These are phyloP conservation scores for Phyllostomus discolor DNA, from an alignment of 2,113 vertebrate species.

Conservation along the genomic window DNA sequence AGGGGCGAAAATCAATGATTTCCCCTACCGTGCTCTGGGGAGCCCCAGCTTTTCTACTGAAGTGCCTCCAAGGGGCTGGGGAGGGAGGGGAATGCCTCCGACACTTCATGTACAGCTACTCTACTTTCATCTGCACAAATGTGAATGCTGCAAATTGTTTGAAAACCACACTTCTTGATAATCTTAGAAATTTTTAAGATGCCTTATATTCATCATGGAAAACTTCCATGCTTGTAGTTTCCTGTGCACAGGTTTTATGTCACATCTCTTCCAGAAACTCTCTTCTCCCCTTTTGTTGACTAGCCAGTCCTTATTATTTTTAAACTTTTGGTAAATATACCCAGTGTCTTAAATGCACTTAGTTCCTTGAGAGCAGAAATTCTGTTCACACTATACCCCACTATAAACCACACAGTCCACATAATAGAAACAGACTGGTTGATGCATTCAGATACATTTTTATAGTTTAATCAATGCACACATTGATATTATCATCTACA, in stretches of 20 bases:
- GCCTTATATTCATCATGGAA: not conserved
- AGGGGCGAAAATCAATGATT: not conserved
- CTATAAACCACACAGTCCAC: not conserved
- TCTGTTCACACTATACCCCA: not conserved
- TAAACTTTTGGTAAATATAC: not conserved
- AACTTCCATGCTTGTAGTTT: no score
- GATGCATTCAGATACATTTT: not conserved
- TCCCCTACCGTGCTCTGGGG: not conserved
- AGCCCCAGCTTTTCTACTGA: not conserved
- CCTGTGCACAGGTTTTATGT: not conserved
- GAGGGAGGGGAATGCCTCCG: fast-evolving
- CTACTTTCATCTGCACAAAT: not conserved
- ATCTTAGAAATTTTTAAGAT: not conserved
- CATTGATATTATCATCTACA: not conserved
- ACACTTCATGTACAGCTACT: not conserved
- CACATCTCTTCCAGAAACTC: not conserved
- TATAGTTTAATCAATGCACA: not conserved
- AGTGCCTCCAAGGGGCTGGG: not conserved
- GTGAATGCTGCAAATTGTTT: not conserved
- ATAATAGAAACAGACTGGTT: not conserved
- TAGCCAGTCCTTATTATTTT: not conserved
- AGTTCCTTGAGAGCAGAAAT: not conserved
- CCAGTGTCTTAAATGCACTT: not conserved
- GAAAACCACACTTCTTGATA: not conserved
- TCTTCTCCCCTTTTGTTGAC: not conserved